These are phyloP conservation scores for Formica aserva DNA, from an alignment of 2,888 invertebrate species.

Conservation along the genomic window DNA sequence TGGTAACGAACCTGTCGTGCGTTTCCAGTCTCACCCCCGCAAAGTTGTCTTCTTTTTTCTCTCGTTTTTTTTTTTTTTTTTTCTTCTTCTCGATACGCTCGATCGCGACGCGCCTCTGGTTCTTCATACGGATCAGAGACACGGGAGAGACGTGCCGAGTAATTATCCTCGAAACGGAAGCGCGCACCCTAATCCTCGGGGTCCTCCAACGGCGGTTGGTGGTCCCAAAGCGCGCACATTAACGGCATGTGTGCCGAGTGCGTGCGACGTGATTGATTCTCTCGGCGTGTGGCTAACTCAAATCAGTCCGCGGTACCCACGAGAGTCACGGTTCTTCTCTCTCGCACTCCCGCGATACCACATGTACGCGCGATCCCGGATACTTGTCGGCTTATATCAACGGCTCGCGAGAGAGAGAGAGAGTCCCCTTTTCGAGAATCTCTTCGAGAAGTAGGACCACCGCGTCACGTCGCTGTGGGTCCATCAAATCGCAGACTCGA, in stretches of 20 bases:
- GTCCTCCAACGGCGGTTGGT: slow-evolving; percentile 69
- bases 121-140: slow-evolving; percentile 24
- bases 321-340: slow-evolving; percentile 42
- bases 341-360: slow-evolving; percentile 32
- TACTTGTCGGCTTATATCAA: slow-evolving; percentile 45
- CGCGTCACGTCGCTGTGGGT: slow-evolving; percentile 28
- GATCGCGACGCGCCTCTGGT: not conserved
- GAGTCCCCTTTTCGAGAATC: slow-evolving; percentile 25
- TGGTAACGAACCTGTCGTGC: slow-evolving; percentile 52
- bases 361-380: slow-evolving; percentile 34
- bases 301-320: slow-evolving; percentile 66
- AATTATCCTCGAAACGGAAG: slow-evolving; percentile 81
- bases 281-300: slow-evolving; percentile 80
- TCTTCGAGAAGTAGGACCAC: slow-evolving; percentile 33
- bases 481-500: not conserved
- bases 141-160: slow-evolving; percentile 57
- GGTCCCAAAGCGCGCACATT: slow-evolving; percentile 80
- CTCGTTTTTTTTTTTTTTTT: not conserved
- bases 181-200: slow-evolving; percentile 76
- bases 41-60: not conserved
- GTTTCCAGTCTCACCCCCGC: slow-evolving; percentile 24
- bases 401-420: slow-evolving; percentile 5
- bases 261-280: slow-evolving; percentile 84
- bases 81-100: not conserved
- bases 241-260: slow-evolving; percentile 83